Evolutionary conservation across 2,888 invertebrate genomes (phyloP), one percentile per base, ranked within the genome.

Genomic region (Tridacna gigas): DNA sequence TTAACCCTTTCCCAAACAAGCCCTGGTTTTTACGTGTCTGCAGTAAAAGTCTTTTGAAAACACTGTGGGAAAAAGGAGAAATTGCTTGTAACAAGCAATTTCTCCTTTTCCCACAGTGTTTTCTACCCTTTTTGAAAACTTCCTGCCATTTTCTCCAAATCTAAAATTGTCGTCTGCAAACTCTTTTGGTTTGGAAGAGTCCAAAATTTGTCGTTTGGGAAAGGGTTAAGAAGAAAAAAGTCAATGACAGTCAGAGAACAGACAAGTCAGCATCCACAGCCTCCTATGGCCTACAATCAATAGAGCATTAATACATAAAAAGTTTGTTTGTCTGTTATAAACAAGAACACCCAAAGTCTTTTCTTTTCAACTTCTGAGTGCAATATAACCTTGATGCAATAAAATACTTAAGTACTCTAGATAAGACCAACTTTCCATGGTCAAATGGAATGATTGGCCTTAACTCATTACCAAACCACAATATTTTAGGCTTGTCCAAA

Each of bases 211-310:
- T n/a, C n/a, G n/a, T n/a, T n/a, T n/a, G n/a, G n/a, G n/a, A n/a
- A n/a, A n/a, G n/a, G n/a, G n/a, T n/a, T n/a, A n/a, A 65, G 15
- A 65, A 65, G 65, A 65, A 26, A 13, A 65, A 26, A 26, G 65
- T 65, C 28, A 65, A 65, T 18, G 65, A 26, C 65, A 28, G 65
- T 28, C 65, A 26, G 26, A 65, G 15, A 20, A 65, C 65, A 22
- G 65, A 65, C 65, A 65, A 65, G 26, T 22, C 65, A 28, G 26
- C 65, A 65, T 65, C 28, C 25, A 56, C 56, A 56, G 28, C 26
- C 65, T 65, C 65, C 28, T 65, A 12, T 65, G 65, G 65, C 65
- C 25, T 65, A 26, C 28, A 28, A 28, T 28, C 28, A 65, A 22
- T 65, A 61, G 25, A 61, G 37, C 37, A 37, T 37, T 37, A 37